Percentiles rank a stretch among this genome's conserved stretches.
Conservation (phyloP, 1,140 invertebrate species). For the Vollenhovia emeryi region DNA sequence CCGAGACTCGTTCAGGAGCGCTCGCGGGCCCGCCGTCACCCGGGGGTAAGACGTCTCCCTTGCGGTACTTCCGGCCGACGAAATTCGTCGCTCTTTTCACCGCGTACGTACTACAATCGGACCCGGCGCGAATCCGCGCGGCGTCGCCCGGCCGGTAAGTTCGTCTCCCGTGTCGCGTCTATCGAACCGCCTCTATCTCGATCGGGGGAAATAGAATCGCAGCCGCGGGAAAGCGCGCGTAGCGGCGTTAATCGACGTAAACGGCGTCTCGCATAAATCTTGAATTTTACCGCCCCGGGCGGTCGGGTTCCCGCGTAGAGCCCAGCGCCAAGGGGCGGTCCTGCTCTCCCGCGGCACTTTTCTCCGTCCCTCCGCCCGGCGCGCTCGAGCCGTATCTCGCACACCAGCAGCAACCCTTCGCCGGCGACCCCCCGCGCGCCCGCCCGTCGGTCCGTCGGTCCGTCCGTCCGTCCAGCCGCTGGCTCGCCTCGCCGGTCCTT, state of each 20-base stretch:
- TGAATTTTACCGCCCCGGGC: constrained; percentile 61
- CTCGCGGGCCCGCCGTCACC: constrained; percentile 34
- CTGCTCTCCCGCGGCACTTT: constrained; percentile 56
- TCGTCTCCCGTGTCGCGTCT: too few relatives aligned
- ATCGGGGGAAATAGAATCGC: too few relatives aligned
- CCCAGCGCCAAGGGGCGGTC: constrained; percentile 59
- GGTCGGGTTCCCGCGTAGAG: constrained; percentile 4
- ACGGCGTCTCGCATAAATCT: constrained; percentile 64
- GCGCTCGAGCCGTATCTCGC: constrained; percentile 42
- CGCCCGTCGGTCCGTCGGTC: constrained; percentile 49
- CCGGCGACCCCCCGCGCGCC: constrained; percentile 36
- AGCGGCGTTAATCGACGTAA: constrained; percentile 56
- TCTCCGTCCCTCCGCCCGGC: constrained; percentile 65
- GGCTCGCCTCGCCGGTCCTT: constrained; percentile 44
- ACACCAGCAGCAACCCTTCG: constrained; percentile 47
- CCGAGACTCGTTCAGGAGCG: constrained; percentile 65
- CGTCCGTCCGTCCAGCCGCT: not conserved
- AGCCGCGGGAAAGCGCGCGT: constrained; percentile 13
- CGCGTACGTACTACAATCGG: too few relatives aligned
- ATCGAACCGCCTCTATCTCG: too few relatives aligned
- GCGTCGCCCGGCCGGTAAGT: too few relatives aligned
- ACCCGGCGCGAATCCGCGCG: too few relatives aligned
- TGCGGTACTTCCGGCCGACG: too few relatives aligned
- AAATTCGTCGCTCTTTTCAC: too few relatives aligned
- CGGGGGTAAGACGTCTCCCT: constrained; percentile 32